Base-by-base conservation (phyloP, 2,888 invertebrate genomes). In the Salpingus planirostris region DNA sequence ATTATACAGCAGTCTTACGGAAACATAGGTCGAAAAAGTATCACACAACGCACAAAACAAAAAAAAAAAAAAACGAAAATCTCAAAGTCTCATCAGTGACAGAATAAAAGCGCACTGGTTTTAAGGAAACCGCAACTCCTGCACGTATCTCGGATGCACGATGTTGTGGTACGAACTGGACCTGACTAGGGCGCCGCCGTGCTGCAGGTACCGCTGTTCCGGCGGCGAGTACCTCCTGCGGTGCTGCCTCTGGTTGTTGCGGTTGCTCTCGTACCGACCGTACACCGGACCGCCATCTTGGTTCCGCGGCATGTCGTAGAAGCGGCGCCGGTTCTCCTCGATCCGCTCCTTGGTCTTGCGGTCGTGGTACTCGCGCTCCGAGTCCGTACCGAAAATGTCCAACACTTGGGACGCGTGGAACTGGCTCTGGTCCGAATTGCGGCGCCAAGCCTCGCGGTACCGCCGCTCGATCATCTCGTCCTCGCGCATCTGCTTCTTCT, bases 381-480 rank as follows among this genome's bases (percentile, higher is more conserved):
- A 57, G 21, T 76, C 73, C 40, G 74, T 74, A 13, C 78, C 80
- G 47, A 79, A 82, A 11, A 79, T 65, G 54, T 81, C 80, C 44
- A 78, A 65, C 38, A 77, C 72, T 29, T 75, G 72, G n/a, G 75
- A 68, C 10, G 76, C 68, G 44, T 76, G 74, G 47, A 78, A 78
- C 52, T 76, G 72, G 47, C 72, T 70, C 29, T 54, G 42, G 26
- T 72, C 72, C 25, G 72, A 76, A 8, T 78, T 76, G 37, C 76
- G 69, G 38, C 79, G 71, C 81, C 82, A 82, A 1, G 78, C 77
- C 26, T 78, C 75, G 35, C 79, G 75, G 47, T 80, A 80, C 34
- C 74, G 71, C 25, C 73, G 68, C 10, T 72, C 69, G 11, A 69
- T 69, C 13, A 71, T 71, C 32, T 74, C 74, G 21, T 77, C 74